Percentiles rank a stretch among this genome's conserved stretches.
Evolutionary conservation across 2,113 vertebrate species (phyloP).

Genomic region (Tachysurus vachellii): DNA sequence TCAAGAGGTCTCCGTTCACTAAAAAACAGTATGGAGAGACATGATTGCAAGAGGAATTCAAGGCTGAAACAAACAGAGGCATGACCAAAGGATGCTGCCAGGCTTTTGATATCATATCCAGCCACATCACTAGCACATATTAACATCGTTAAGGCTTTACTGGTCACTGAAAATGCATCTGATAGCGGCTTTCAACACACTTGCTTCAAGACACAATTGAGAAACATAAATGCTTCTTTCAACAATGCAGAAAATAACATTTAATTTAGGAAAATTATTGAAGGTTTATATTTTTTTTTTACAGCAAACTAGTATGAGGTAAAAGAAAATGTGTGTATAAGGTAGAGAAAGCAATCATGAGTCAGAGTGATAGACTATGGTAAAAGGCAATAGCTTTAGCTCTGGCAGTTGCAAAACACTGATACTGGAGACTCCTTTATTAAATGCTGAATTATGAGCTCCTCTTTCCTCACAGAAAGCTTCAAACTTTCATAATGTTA

Average conservation of each 20-base stretch:
- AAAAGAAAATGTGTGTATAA: neutral
- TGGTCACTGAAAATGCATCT: neutral
- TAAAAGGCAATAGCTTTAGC: neutral
- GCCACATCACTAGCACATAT: neutral
- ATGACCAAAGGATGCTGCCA: neutral
- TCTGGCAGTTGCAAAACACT: neutral
- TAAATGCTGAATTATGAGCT: neutral
- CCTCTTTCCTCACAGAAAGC: neutral
- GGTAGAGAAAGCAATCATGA: neutral
- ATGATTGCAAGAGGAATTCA: conserved; percentile 10
- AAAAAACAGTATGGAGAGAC: neutral
- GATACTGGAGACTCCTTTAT: neutral
- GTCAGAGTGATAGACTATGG: neutral
- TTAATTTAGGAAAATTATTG: conserved; percentile 2
- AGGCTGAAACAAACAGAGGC: neutral
- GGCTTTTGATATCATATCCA: neutral
- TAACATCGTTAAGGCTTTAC: neutral
- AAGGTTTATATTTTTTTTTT: neutral
- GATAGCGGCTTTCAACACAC: neutral
- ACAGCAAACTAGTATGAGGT: neutral
- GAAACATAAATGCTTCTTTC: neutral
- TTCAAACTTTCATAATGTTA: neutral
- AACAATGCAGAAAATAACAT: neutral
- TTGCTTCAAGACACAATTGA: neutral
- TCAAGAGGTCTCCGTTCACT: neutral